Evolutionary conservation across 2,888 invertebrate genomes (phyloP).

Genomic region (Mylabris sibirica): DNA sequence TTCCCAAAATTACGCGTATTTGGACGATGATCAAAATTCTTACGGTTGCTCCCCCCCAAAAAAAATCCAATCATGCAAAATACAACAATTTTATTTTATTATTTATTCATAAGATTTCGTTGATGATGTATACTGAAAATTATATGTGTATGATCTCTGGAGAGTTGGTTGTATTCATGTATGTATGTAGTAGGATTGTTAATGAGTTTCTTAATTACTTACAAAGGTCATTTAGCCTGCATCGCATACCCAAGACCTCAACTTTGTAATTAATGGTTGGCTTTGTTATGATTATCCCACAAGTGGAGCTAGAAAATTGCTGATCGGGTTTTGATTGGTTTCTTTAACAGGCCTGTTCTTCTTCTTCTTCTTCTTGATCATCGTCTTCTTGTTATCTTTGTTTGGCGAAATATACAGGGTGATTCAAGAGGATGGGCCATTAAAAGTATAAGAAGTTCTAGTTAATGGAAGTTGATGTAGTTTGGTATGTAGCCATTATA

Average conservation of each 20-base stretch:
- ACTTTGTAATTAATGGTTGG: constrained; percentile 58
- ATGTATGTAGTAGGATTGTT: constrained; percentile 44
- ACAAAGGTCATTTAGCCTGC: constrained; percentile 52
- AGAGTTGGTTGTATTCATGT: constrained; percentile 11
- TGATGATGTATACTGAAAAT: constrained; percentile 13
- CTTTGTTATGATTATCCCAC: constrained; percentile 60
- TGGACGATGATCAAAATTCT: constrained; percentile 14
- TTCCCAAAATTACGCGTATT: constrained; percentile 34
- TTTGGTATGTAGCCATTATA: too few relatives aligned
- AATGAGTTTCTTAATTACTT: constrained; percentile 58
- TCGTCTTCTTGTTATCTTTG: neutral
- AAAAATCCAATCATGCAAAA: too few relatives aligned
- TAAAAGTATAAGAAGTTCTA: too few relatives aligned
- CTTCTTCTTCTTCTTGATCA: constrained; percentile 21
- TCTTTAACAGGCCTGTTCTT: constrained; percentile 44
- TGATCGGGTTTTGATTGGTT: constrained; percentile 58
- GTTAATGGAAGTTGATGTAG: too few relatives aligned
- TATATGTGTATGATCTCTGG: constrained; percentile 11
- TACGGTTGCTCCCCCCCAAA: too few relatives aligned
- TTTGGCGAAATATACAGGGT: too few relatives aligned
- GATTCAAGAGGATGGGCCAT: too few relatives aligned
- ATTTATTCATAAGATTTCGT: neutral
- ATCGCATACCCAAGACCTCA: constrained; percentile 52
- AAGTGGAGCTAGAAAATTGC: constrained; percentile 58
- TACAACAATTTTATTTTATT: too few relatives aligned